Evolutionary conservation across 2,888 invertebrate genomes (phyloP).

Genomic region (Drosophila koepferae): DNA sequence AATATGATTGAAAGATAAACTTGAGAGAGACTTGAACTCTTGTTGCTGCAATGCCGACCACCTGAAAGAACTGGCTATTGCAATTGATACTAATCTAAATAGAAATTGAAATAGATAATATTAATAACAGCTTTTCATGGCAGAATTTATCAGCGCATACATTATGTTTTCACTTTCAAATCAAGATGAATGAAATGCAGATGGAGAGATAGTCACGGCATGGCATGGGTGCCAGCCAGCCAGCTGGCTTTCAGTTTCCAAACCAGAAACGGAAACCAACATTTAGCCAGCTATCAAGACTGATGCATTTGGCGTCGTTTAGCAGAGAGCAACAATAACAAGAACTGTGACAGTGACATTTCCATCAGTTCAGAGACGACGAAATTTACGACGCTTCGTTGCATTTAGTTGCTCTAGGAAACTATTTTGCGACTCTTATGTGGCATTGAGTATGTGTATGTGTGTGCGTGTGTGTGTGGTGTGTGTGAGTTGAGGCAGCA

Average conservation of each 20-base stretch:
- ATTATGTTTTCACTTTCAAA: conserved; percentile 65
- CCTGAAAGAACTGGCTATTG: neutral
- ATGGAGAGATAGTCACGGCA: conserved; percentile 31
- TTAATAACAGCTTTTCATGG: neutral
- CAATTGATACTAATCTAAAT: neutral
- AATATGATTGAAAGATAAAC: no score
- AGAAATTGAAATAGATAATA: neutral
- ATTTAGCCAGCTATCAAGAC: conserved; percentile 37
- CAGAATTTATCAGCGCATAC: conserved; percentile 34
- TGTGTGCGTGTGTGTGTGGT: conserved; percentile 33
- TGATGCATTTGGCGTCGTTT: conserved; percentile 22
- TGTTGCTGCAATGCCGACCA: no score
- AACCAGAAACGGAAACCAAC: conserved; percentile 62
- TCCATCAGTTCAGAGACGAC: conserved; percentile 40
- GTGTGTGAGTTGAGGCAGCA: conserved; percentile 50
- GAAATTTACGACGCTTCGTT: conserved; percentile 67
- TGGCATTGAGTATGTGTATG: conserved; percentile 40
- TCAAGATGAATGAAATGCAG: conserved; percentile 14
- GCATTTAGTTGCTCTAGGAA: conserved; percentile 57
- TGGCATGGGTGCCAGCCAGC: neutral
- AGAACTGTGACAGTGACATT: conserved; percentile 24
- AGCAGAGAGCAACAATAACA: conserved; percentile 10
- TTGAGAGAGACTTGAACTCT: no score
- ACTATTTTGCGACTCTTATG: conserved; percentile 28
- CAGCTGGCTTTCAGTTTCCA: conserved; percentile 62